These are phyloP conservation scores for Leptoclinus maculatus DNA, from an alignment of 2,797 vertebrate genomes.

Conservation along the genomic window DNA sequence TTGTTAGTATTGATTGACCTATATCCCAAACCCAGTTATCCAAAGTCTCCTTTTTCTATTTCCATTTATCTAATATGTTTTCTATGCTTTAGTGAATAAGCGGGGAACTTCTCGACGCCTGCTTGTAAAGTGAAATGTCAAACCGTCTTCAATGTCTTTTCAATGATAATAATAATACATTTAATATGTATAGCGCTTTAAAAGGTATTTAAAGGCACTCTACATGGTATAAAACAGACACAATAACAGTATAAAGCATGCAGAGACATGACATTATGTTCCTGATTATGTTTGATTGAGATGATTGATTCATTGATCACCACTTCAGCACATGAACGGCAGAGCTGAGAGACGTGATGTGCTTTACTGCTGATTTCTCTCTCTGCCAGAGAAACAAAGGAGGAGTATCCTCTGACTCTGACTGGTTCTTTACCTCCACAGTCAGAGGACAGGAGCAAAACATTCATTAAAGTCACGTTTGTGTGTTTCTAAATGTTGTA, in stretches of 20 bases:
- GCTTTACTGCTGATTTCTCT: not conserved
- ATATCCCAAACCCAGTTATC: not conserved
- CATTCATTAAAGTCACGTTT: slow-evolving; percentile 25
- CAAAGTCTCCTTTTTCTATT: not conserved
- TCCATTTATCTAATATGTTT: not conserved
- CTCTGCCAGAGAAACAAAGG: not conserved
- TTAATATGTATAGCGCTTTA: not conserved
- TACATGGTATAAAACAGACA: not conserved
- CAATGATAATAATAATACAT: not conserved
- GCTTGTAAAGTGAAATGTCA: not conserved
- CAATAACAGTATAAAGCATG: too few relatives aligned
- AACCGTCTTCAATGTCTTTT: not conserved
- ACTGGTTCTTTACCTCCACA: not conserved
- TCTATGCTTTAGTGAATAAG: not conserved
- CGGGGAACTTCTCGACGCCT: not conserved
- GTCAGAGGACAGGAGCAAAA: not conserved
- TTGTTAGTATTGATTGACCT: slow-evolving; percentile 23
- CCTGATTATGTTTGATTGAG: not conserved
- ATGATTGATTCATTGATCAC: not conserved
- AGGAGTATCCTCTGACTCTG: too few relatives aligned
- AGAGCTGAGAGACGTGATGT: not conserved
- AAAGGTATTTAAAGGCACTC: not conserved
- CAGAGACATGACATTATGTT: not conserved
- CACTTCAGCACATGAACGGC: not conserved
- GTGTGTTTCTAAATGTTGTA: slow-evolving; percentile 23